Evolutionary conservation across 2,888 invertebrate species (phyloP), one percentile per base, ranked within the genome.

Genomic region (Noctua janthe): DNA sequence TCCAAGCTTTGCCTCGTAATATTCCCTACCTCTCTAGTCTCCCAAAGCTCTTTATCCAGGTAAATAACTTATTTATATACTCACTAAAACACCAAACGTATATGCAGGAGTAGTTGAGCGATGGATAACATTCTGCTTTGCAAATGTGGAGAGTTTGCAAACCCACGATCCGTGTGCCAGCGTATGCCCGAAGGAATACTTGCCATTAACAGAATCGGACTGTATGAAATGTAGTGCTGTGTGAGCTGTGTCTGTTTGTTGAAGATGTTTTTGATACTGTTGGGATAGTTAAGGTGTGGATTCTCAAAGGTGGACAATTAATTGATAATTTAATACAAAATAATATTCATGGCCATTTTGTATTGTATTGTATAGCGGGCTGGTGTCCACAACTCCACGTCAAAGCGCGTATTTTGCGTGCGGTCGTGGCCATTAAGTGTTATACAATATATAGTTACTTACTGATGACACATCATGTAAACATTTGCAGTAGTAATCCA

Each of bases 111-210:
- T 78, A 76, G 71, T 70, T 82, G 83, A 85, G 85, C 72, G 78
- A 88, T 80, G 72, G 67, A 78, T 88, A 81, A 67, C 80, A 79
- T 82, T 85, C 69, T 86, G 74, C 81, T 75, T 89, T 79, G 77
- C 81, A 82, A 87, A 89, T 76, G 88, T 66, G 64, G 59, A 85
- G 78, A 87, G 81, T 85, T 88, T 88, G 62, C 74, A 66, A 80
- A 87, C 73, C 74, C 67, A 75, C 85, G 81, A 85, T 87, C 80
- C 89, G 74, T 82, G 81, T 67, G 72, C 71, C 74, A 75, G 56
- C 75, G 74, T 80, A 49, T 78, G 56, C 89, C 82, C 88, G 56
- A 74, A 89, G 88, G 86, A 88, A 88, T 81, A 88, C 88, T 85
- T 88, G 76, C 79, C 73, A 89, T 88, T 88, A 84, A 85, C 80